Evolutionary conservation across 1,140 invertebrate species (phyloP), one percentile per base, ranked within the genome.

Genomic region (Lucilia sericata): DNA sequence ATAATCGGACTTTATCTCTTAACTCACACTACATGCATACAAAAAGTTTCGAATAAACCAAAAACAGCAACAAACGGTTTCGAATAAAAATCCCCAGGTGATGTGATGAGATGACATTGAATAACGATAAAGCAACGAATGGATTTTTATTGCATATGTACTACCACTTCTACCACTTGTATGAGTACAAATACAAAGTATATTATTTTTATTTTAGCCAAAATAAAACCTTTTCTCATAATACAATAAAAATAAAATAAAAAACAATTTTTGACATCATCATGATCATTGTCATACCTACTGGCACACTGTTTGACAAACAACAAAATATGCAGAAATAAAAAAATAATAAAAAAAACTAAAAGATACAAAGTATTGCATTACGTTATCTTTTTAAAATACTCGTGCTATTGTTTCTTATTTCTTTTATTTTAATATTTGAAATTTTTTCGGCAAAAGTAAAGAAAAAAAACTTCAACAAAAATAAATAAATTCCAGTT

Each of bases 101-200:
- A 55, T 55, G 17, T n/a, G 51, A 55, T 55, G 51, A n/a, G 51
- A 55, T 55, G 51, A 55, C 51, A 55, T 55, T 55, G 51, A 55
- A 55, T 55, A 55, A 55, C 51, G 51, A 55, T 55, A 55, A 55
- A 55, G 4, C 12, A 55, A 55, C 51, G 51, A n/a, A 55, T 55
- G 12, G 12, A 55, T 55, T 55, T 55, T 55, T 55, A 55, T 55
- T 55, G 51, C 17, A 55, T 14, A 49, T 17, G 51, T 55, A 55
- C 17, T 55, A 55, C 17, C 51, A 55, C 42, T 42, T 42, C 17
- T 55, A 55, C 17, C 51, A 55, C 42, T 42, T 42, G 42, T 42
- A 42, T 42, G 42, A 42, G 7, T 42, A 42, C 12, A 55, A 55
- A 55, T 55, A 55, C 25, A 30, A 30, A 30, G 25, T 30, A 30